Percentiles rank a stretch among this genome's conserved stretches.
These are phyloP conservation scores for Bombyx mori DNA, from an alignment of 1,140 invertebrate species.

Conservation along the genomic window DNA sequence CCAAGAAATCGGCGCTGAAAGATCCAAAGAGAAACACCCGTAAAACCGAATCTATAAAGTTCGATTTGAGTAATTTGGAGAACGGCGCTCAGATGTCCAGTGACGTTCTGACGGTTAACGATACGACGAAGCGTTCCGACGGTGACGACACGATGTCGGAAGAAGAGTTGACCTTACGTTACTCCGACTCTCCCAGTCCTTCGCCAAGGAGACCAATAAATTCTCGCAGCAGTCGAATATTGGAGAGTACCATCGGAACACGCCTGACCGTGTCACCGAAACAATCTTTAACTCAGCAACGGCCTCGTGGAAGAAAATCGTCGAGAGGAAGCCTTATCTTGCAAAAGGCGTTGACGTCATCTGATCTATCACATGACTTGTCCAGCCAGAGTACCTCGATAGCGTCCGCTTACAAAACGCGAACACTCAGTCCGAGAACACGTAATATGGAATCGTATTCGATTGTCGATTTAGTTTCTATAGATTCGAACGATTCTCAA, in stretches of 20 bases:
- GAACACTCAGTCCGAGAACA: constrained; percentile 20
- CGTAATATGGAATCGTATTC: constrained; percentile 41
- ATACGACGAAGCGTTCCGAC: constrained; percentile 10
- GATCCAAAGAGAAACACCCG: constrained; percentile 28
- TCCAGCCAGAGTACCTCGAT: constrained; percentile 20
- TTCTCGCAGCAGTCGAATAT: constrained; percentile 31
- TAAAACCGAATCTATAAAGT: constrained; percentile 55
- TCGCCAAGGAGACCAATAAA: constrained; percentile 29
- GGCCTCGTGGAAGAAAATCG: constrained; percentile 23
- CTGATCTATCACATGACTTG: constrained; percentile 15
- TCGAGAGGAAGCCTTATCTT: constrained; percentile 32
- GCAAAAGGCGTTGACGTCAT: constrained; percentile 28
- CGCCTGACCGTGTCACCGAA: constrained; percentile 8
- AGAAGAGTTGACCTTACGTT: constrained; percentile 26
- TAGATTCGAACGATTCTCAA: constrained; percentile 28
- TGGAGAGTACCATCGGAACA: constrained; percentile 29
- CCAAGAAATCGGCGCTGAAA: constrained; percentile 49
- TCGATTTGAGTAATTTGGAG: constrained; percentile 51
- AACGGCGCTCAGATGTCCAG: constrained; percentile 6
- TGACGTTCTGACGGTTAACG: constrained; percentile 22
- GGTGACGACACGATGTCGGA: constrained; percentile 11
- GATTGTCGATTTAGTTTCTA: constrained; percentile 48
- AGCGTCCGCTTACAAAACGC: constrained; percentile 17
- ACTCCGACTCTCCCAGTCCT: constrained; percentile 22
- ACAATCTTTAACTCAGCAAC: constrained; percentile 7